Evolutionary conservation across 2,113 vertebrate species (phyloP).

Genomic region (Psophia crepitans): DNA sequence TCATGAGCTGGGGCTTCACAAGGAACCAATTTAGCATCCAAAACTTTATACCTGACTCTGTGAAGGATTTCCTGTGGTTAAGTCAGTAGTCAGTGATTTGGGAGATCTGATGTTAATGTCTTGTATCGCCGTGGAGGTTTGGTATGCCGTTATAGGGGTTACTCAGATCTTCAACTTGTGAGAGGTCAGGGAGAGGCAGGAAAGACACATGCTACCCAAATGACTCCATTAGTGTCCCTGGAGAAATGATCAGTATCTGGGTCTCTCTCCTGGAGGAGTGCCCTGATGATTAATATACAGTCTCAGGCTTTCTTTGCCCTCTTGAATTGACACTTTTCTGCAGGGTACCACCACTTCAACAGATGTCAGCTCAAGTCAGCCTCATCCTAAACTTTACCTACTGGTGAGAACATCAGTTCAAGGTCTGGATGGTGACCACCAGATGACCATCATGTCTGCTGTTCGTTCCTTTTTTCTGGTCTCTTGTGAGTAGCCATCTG

Average conservation of each 20-base stretch:
- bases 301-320: not conserved
- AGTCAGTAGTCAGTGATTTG: not conserved
- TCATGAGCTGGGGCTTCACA: not conserved
- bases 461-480: not conserved
- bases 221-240: not conserved
- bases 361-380: not conserved
- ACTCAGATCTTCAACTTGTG: not conserved
- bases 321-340: not conserved
- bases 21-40: not conserved
- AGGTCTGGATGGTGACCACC: not conserved
- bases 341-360: not conserved
- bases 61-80: not conserved
- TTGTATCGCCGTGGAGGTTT: fast-evolving
- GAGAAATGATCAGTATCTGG: not conserved
- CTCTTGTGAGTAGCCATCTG: not conserved
- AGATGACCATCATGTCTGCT: not conserved
- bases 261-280: not conserved
- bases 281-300: not conserved
- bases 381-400: not conserved
- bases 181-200: not conserved
- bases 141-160: not conserved
- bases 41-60: not conserved
- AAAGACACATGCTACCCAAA: too few species aligned
- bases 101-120: not conserved
- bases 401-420: not conserved